phyloP scores from a whole-genome alignment of 2,797 vertebrate genomes.

The Craterocephalus amniculus region DNA sequence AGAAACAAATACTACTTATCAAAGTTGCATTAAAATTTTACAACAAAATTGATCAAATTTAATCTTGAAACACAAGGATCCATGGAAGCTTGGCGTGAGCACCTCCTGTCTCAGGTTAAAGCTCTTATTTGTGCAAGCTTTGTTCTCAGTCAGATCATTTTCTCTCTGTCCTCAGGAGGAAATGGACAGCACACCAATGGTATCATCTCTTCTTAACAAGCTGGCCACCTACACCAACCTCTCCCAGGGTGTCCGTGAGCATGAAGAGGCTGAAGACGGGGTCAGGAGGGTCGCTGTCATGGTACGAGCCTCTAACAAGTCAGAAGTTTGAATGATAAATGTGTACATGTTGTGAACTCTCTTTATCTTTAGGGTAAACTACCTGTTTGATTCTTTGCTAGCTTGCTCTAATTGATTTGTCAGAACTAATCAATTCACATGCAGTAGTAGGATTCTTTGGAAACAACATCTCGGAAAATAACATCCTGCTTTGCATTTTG shows the following conservation, averaged over 20 bases:
- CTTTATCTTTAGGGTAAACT: not conserved
- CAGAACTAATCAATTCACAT: not conserved
- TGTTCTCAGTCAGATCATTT: not conserved
- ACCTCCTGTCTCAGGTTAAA: not conserved
- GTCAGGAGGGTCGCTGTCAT: constrained; percentile 82
- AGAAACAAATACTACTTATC: not conserved
- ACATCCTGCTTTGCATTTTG: not conserved
- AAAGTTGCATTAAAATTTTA: too few species aligned
- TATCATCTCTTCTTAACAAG: constrained; percentile 94
- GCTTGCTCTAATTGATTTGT: not conserved
- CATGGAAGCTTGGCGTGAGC: too few species aligned
- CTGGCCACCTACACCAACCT: constrained; percentile 97
- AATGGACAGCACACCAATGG: constrained; percentile 97
- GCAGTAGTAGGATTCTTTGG: not conserved
- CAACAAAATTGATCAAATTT: too few species aligned
- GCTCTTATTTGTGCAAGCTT: not conserved
- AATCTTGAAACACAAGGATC: too few species aligned
- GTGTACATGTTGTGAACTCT: not conserved
- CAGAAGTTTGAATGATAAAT: not conserved
- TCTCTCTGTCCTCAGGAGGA: constrained; percentile 85
- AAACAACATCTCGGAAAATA: too few species aligned
- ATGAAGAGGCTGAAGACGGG: constrained; percentile 91
- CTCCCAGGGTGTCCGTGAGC: constrained; percentile 92
- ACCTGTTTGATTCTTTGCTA: not conserved
- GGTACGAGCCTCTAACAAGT: constrained; percentile 70